A percentile compares a stretch with the other conserved stretches of the same genome.
Evolutionary conservation across 1,140 invertebrate species (phyloP).

Genomic region (Helicoverpa zea): DNA sequence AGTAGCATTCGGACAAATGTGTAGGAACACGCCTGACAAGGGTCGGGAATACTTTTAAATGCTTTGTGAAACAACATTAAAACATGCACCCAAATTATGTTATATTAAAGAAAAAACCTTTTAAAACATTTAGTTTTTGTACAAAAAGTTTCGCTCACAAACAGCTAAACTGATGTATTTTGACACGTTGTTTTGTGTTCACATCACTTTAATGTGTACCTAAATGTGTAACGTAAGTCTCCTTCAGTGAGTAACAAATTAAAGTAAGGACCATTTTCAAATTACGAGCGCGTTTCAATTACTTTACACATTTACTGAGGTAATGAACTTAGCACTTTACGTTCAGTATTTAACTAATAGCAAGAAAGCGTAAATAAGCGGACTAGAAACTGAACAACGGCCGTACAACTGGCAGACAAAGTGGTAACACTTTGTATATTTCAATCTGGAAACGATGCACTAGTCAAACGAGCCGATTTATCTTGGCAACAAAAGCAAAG

Average conservation of each 20-base stretch:
- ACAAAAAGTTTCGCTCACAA: conserved; percentile 16
- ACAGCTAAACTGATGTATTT: conserved; percentile 21
- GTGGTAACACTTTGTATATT: conserved; percentile 59
- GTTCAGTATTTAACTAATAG: conserved; percentile 35
- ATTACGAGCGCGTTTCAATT: conserved; percentile 37
- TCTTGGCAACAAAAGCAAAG: conserved; percentile 74
- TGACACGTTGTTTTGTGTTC: conserved; percentile 1
- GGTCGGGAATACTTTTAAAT: conserved; percentile 62
- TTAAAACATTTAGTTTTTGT: conserved; percentile 36
- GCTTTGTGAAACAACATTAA: conserved; percentile 71
- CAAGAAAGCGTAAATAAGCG: conserved; percentile 45
- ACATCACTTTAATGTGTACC: not conserved
- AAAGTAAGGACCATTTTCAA: conserved; percentile 14
- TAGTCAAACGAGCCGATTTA: conserved; percentile 76
- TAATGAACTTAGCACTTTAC: conserved; percentile 47
- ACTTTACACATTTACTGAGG: conserved; percentile 39
- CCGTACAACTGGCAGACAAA: conserved; percentile 53
- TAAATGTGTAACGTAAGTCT: not conserved
- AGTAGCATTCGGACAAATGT: conserved; percentile 53
- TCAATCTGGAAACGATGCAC: conserved; percentile 66
- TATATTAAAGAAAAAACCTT: conserved; percentile 53
- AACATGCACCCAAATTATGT: conserved; percentile 69
- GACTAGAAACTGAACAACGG: conserved; percentile 36
- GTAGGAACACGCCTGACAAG: conserved; percentile 61
- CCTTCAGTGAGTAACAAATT: not conserved